Base-by-base conservation (phyloP, 2,113 vertebrate species). In the Scomber colias region DNA sequence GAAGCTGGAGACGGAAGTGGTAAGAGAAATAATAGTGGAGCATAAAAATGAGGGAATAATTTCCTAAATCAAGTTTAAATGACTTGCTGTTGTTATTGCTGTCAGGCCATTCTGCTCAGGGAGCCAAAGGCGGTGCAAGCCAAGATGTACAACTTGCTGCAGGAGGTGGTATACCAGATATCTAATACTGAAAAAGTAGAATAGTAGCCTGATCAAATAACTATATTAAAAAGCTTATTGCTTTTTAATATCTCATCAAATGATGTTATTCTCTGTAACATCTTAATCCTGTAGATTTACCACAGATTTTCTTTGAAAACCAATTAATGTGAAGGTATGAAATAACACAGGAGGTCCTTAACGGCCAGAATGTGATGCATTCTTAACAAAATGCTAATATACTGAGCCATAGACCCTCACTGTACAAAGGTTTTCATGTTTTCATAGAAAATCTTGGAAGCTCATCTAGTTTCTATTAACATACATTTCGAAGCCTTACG, bases 21-120 rank as follows among this genome's bases (percentile, higher is more conserved):
- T 40, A 40, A 8, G 35, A 40, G 35, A 40, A 40, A 40, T 9
- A 40, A 40, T 1, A 40, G 35, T 40, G 35, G 35, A 40, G 35
- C 35, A 40, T 9, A 40, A 31, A 44, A 74, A 2, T 30, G 2
- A 46, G 15, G 24, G 17, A 71, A 19, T 7, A 11, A 63, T 54
- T 24, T 24, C 30, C 15, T 44, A 15, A 53, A 64, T 62, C 13
- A 54, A 30, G 2, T 49, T 67, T 17, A 60, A 56, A 71, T 71
- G 3, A 66, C 31, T 76, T 71, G 40, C 27, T 78, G 21, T 63
- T 79, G 15, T 87, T 81, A 60, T 55, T 87, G 54, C 40, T 64
- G 44, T 70, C 55, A 70, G 80, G 21, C 50, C 60, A 64, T n/a
- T 56, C 55, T 49, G 56, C 55, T 19, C 60, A 75, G 19, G 77